Evolutionary conservation across 2,888 invertebrate genomes (phyloP).

Genomic region (Chaetoderma sp.): DNA sequence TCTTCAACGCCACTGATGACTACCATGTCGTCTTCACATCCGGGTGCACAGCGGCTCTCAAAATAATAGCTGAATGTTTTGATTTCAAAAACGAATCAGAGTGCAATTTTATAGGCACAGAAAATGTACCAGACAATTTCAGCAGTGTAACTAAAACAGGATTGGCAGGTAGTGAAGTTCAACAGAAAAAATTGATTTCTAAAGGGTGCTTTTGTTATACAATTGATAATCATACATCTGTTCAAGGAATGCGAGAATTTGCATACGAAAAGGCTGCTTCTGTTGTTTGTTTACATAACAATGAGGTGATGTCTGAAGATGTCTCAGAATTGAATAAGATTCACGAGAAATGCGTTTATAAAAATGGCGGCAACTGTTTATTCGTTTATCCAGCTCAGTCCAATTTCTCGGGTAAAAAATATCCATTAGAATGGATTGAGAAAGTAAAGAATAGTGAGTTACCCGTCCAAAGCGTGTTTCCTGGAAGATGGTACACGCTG

Average conservation of each 20-base stretch:
- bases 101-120: background rate
- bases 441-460: slow-evolving; percentile 75
- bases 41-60: slow-evolving; percentile 89
- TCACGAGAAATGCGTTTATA: too few species aligned
- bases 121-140: background rate
- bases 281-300: slow-evolving; percentile 48
- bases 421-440: slow-evolving; percentile 81
- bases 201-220: slow-evolving; percentile 82
- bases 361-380: slow-evolving; percentile 69
- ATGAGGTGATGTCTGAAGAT: slow-evolving; percentile 30
- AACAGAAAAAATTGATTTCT: background rate
- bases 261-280: slow-evolving; percentile 67
- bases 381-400: slow-evolving; percentile 92
- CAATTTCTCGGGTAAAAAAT: slow-evolving; percentile 94
- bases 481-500: slow-evolving; percentile 72
- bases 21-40: slow-evolving; percentile 94
- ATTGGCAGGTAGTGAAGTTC: too few species aligned
- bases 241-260: slow-evolving; percentile 89
- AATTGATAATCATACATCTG: slow-evolving; percentile 95
- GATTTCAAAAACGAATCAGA: slow-evolving; percentile 30
- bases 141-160: too few species aligned
- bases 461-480: slow-evolving; percentile 37
- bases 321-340: background rate
- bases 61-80: slow-evolving; percentile 86
- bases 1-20: slow-evolving; percentile 86